Percentiles rank a stretch among this genome's conserved stretches.
These are phyloP conservation scores for Podiceps cristatus DNA, from an alignment of 2,113 vertebrate genomes.

Conservation along the genomic window DNA sequence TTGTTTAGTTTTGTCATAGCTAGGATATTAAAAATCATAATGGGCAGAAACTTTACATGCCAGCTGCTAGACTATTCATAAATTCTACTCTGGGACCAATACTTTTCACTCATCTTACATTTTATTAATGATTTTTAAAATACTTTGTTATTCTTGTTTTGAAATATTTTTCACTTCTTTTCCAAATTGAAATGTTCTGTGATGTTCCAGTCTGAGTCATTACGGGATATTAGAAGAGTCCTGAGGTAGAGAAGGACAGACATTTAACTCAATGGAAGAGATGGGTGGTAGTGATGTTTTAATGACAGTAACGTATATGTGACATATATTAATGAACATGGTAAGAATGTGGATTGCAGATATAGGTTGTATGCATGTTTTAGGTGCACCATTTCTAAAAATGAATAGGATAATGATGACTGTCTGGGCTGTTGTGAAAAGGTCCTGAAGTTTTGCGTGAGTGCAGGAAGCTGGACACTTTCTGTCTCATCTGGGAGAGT, in stretches of 20 bases:
- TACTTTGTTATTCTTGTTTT: background rate
- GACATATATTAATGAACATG: too few species aligned
- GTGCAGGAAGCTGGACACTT: background rate
- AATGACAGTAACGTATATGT: background rate
- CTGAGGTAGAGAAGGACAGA: background rate
- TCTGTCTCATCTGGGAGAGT: background rate
- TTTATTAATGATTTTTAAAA: background rate
- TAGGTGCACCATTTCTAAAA: background rate
- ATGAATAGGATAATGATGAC: background rate
- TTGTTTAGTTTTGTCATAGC: background rate
- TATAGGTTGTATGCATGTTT: accelerated
- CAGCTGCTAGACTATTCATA: conserved; percentile 32
- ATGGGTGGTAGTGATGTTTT: background rate
- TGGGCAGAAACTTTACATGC: background rate
- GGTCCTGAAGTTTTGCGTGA: background rate
- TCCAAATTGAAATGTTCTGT: background rate
- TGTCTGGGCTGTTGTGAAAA: background rate
- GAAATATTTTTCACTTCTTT: background rate
- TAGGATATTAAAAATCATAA: conserved; percentile 15
- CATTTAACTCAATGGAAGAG: background rate
- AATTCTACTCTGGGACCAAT: conserved; percentile 32
- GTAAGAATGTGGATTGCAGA: background rate
- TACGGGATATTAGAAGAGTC: background rate
- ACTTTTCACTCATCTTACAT: background rate
- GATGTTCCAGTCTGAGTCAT: background rate